Conservation (phyloP, 37 sponge, comb jelly and placozoan genomes). For the Hormiphora californensis region DNA sequence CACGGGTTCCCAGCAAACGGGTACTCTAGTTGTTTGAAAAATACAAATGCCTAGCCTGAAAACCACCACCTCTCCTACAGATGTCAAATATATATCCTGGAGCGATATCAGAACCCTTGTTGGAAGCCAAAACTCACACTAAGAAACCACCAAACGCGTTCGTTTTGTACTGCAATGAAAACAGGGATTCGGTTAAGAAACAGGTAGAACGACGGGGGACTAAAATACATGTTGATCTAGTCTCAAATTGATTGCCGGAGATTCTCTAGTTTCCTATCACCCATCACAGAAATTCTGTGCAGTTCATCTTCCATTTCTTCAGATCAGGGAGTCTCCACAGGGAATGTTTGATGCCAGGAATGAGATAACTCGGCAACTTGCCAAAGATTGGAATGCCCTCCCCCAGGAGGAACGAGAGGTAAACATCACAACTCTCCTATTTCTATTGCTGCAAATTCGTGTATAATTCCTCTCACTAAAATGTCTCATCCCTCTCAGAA, state of each 20-base stretch:
- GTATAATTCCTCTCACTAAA: background rate
- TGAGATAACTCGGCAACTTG: conserved; percentile 22
- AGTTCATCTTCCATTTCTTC: too few species aligned
- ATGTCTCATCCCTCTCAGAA: background rate
- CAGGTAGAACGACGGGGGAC: too few species aligned
- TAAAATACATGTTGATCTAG: too few species aligned
- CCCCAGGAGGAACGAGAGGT: conserved; percentile 50
- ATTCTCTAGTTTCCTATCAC: too few species aligned
- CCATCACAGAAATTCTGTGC: too few species aligned
- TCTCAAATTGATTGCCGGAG: too few species aligned
- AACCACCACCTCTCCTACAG: too few species aligned
- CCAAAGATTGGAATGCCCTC: conserved; percentile 46
- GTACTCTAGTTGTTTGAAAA: too few species aligned
- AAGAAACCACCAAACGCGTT: conserved; percentile 54
- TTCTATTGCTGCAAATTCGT: background rate
- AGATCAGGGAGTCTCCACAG: background rate
- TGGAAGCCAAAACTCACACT: conserved; percentile 32
- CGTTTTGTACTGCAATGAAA: conserved; percentile 43
- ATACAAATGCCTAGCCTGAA: too few species aligned
- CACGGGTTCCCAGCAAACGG: too few species aligned
- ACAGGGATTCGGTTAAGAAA: conserved; percentile 42
- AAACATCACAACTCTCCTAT: background rate
- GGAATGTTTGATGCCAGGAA: conserved; percentile 43
- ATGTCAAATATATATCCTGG: too few species aligned
- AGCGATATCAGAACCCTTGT: conserved; percentile 43